Percentiles rank a stretch among this genome's conserved stretches.
Conservation (phyloP, 2,797 vertebrate genomes). For the Phoeniculus purpureus region DNA sequence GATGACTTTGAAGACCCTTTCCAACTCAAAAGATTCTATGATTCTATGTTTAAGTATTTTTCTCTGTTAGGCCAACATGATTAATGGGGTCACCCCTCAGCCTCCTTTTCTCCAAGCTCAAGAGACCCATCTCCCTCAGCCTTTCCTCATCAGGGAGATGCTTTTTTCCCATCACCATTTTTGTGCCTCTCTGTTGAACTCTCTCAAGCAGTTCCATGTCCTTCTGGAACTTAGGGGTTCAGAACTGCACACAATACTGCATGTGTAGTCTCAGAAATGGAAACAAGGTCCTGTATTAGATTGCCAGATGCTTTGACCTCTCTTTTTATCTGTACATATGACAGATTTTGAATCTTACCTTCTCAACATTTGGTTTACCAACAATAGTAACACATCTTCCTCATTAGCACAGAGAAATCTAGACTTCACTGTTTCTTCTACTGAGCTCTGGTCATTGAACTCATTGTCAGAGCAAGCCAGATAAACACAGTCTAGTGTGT, state of each 20-base stretch:
- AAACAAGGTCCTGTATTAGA: neutral
- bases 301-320: neutral
- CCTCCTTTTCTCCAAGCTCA: too few relatives aligned
- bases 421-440: neutral
- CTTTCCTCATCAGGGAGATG: too few relatives aligned
- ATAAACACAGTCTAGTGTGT: neutral
- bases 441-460: neutral
- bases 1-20: too few relatives aligned
- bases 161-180: too few relatives aligned
- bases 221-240: too few relatives aligned
- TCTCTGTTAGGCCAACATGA: neutral
- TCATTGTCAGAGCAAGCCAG: neutral
- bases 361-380: neutral
- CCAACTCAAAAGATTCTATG: too few relatives aligned
- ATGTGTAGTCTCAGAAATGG: neutral
- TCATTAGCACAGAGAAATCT: neutral
- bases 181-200: too few relatives aligned
- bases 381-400: neutral
- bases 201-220: too few relatives aligned
- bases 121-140: too few relatives aligned
- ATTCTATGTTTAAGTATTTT: constrained; percentile 8
- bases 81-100: too few relatives aligned
- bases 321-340: neutral
- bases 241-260: too few relatives aligned
- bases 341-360: neutral